Evolutionary conservation across 2,113 vertebrate species (phyloP).

Genomic region (Ammospiza caudacuta): DNA sequence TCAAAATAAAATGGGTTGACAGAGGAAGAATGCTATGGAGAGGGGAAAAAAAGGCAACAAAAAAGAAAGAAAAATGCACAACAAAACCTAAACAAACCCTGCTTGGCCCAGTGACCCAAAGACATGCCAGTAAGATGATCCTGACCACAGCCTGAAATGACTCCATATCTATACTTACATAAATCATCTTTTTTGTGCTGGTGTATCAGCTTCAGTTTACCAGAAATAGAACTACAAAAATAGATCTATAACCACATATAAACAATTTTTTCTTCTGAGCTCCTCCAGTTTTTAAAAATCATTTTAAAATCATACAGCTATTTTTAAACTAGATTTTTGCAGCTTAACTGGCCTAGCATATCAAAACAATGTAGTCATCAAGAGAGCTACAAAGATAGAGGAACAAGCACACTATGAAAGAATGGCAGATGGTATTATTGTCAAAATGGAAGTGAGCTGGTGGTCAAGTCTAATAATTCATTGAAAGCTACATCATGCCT

Average conservation of each 20-base stretch:
- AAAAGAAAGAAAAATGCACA: not conserved
- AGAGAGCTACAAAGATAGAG: slow-evolving; percentile 8
- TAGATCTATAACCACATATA: slow-evolving; percentile 62
- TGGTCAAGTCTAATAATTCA: not conserved
- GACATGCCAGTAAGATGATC: not conserved
- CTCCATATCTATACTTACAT: not conserved
- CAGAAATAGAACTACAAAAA: slow-evolving; percentile 58
- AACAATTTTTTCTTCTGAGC: slow-evolving; percentile 29
- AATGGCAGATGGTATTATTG: slow-evolving; percentile 42
- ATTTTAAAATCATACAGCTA: slow-evolving; percentile 45
- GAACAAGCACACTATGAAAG: not conserved
- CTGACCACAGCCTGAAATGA: not conserved
- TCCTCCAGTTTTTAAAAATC: slow-evolving; percentile 54
- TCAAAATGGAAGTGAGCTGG: slow-evolving; percentile 4
- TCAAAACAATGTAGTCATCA: slow-evolving; percentile 63
- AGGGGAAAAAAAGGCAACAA: rapidly evolving
- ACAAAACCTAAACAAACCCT: not conserved
- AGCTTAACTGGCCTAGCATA: slow-evolving; percentile 40
- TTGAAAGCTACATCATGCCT: not conserved
- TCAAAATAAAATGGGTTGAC: not conserved
- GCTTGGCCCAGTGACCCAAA: slow-evolving; percentile 17
- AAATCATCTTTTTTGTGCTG: slow-evolving; percentile 14
- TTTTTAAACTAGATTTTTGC: slow-evolving; percentile 57
- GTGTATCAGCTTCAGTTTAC: slow-evolving; percentile 17
- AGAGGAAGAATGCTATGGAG: not conserved